Evolutionary conservation across 2,888 invertebrate genomes (phyloP), one percentile per base, ranked within the genome.

Genomic region (Notodonta dromedarius): DNA sequence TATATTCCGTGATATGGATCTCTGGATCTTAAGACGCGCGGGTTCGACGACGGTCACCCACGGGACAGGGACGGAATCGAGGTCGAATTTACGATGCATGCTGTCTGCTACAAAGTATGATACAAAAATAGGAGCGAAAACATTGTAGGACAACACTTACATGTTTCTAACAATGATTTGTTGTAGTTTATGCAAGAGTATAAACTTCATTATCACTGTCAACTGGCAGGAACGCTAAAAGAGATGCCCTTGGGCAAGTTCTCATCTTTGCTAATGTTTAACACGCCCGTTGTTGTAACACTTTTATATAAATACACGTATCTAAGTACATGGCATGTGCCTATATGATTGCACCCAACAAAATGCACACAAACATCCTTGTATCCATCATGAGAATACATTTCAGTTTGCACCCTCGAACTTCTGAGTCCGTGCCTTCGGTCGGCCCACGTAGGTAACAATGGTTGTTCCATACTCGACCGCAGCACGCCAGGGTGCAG

Each of bases 41-140:
- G 35, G 35, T 81, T 79, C 76, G 79, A 61, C 66, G 65, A 69
- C 79, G 78, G 79, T 80, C 82, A 80, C 71, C 72, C 62, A 59
- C 69, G 69, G 67, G 63, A 64, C 77, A 64, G 73, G 58, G 71
- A 67, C 56, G 66, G 52, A 71, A 7, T 60, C 52, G 42, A 56
- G 3, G 3, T 55, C 13, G 13, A 51, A 39, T 53, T 59, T 52
- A 14, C 53, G 13, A 14, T 13, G 14, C 5, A 1, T 5, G 11
- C 2, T 13, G 14, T 35, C 44, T 11, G n/a, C 0, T 46, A n/a
- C 9, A 13, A 5, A n/a, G 13, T 4, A n/a, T 46, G 46, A 46
- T 4, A n/a, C 6, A n/a, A 46, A 46, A n/a, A 46, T 24, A 24
- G 24, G 24, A 24, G 24, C 24, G 24, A 24, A 24, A 24, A 24